Percentiles rank a stretch among this genome's conserved stretches.
Conservation (phyloP, 2,113 vertebrate genomes). For the Tupaia tana region DNA sequence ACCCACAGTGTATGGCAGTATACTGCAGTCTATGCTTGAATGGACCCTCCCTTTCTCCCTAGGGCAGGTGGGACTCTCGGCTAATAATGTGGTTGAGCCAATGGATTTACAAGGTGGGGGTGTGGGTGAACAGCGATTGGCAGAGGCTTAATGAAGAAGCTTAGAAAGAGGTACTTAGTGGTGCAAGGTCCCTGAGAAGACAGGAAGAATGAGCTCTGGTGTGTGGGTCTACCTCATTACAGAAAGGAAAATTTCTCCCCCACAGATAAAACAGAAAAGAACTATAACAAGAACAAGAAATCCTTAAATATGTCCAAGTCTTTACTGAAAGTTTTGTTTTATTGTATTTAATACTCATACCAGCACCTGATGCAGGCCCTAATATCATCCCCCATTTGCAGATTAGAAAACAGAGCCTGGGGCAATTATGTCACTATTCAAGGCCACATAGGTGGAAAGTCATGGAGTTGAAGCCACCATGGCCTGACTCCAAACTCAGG, state of each 20-base stretch:
- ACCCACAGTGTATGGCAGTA: no score
- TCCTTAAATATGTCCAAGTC: not conserved
- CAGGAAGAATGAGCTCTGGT: not conserved
- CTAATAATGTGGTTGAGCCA: not conserved
- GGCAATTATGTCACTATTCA: not conserved
- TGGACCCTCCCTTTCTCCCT: not conserved
- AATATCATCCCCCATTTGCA: not conserved
- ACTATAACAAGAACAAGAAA: not conserved
- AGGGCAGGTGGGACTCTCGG: not conserved
- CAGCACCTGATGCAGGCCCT: no score
- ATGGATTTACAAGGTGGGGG: not conserved
- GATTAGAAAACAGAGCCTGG: conserved; percentile 17
- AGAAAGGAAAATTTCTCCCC: not conserved
- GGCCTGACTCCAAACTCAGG: not conserved
- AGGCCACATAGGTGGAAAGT: conserved; percentile 7
- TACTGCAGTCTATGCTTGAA: not conserved
- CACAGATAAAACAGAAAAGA: conserved; percentile 19
- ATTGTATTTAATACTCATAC: not conserved
- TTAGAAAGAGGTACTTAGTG: not conserved
- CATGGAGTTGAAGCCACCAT: not conserved
- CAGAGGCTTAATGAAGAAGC: not conserved
- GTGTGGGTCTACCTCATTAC: not conserved
- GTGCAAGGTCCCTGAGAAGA: not conserved
- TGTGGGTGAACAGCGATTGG: not conserved
- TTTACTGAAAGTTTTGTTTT: not conserved